These are phyloP conservation scores for Sarcoramphus papa DNA, from an alignment of 2,797 vertebrate species.

Conservation along the genomic window DNA sequence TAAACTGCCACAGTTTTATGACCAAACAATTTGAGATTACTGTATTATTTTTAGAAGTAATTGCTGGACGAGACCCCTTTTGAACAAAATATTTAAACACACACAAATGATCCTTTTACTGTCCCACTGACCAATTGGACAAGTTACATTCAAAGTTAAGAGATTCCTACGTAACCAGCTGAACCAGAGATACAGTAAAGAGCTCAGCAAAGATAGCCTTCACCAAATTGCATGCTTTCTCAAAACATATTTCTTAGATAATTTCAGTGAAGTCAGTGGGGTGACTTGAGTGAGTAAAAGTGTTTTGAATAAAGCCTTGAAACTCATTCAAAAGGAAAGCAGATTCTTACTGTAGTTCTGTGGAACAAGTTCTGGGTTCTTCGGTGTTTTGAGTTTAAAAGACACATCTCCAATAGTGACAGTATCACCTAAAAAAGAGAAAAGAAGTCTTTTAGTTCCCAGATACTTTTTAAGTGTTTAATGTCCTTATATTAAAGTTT, in stretches of 20 bases:
- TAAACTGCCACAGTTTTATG: neutral
- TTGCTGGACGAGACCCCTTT: neutral
- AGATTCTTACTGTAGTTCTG: constrained; percentile 88
- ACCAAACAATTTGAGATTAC: neutral
- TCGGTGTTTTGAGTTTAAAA: constrained; percentile 86
- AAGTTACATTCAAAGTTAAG: neutral
- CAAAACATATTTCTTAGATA: neutral
- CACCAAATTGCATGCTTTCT: neutral
- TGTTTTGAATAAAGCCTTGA: neutral
- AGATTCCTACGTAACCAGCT: neutral
- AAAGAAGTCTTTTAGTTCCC: neutral
- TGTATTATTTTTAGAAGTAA: neutral
- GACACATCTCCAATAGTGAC: constrained; percentile 91
- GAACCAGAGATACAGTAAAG: neutral
- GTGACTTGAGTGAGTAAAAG: neutral
- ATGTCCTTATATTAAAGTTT: neutral
- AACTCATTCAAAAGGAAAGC: neutral
- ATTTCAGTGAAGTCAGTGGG: neutral
- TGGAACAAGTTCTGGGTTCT: constrained; percentile 93
- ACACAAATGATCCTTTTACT: neutral
- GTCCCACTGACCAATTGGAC: neutral
- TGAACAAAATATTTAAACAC: neutral
- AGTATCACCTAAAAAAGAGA: constrained; percentile 81
- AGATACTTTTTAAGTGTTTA: neutral
- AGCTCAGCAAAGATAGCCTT: neutral